Percentiles rank a stretch among this genome's conserved stretches.
phyloP scores from a whole-genome alignment of 2,888 invertebrate species.

The Amphipoea oculea region DNA sequence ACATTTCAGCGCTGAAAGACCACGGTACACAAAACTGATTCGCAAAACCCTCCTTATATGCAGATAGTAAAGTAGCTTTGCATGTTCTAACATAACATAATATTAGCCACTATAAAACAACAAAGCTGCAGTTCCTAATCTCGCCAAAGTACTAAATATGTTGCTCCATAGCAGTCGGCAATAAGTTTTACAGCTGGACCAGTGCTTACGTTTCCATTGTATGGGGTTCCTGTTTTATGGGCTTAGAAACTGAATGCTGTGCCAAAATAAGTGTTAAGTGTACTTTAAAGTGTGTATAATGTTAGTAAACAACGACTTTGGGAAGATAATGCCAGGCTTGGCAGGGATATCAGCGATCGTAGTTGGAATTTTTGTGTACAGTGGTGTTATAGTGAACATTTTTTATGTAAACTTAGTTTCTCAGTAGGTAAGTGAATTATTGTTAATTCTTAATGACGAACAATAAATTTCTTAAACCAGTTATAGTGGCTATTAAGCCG shows the following conservation, averaged over 20 bases:
- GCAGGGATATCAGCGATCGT: constrained; percentile 14
- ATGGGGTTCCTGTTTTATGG: constrained; percentile 32
- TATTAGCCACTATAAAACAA: constrained; percentile 8
- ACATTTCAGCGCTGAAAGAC: not conserved
- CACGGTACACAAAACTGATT: not conserved
- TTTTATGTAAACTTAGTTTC: too few species aligned
- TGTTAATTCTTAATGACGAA: too few species aligned
- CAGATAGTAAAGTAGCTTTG: not conserved
- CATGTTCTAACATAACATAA: constrained; percentile 1
- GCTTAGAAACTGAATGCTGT: constrained; percentile 26
- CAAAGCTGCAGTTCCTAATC: constrained; percentile 27
- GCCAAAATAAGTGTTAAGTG: constrained; percentile 53
- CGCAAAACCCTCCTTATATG: not conserved
- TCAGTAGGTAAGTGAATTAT: too few species aligned
- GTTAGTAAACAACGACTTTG: constrained; percentile 37
- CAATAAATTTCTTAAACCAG: too few species aligned
- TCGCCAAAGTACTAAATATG: constrained; percentile 29
- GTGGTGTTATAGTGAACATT: not conserved
- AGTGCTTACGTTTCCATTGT: constrained; percentile 22
- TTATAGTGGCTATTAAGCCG: not conserved
- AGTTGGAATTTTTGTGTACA: not conserved
- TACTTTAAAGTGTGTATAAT: constrained; percentile 33
- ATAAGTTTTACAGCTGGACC: constrained; percentile 39
- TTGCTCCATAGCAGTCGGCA: constrained; percentile 18
- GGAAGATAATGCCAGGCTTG: constrained; percentile 32